Evolutionary conservation across 2,888 invertebrate species (phyloP).

Genomic region (Taenaris catops): DNA sequence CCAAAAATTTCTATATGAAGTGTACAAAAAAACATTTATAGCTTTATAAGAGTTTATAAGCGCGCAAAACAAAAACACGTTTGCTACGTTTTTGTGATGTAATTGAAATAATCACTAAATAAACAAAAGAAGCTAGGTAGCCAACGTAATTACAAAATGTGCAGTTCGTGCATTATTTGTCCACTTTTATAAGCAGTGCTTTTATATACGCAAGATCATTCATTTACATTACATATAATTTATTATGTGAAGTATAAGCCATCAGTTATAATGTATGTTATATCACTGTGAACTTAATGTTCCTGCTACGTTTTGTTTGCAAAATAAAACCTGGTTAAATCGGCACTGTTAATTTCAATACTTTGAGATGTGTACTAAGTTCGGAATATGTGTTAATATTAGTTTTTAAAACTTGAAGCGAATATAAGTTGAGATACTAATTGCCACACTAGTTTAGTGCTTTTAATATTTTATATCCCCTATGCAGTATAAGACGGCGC

Average conservation of each 20-base stretch:
- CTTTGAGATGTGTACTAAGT: no score
- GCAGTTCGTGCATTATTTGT: slow-evolving; percentile 67
- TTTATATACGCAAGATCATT: slow-evolving; percentile 46
- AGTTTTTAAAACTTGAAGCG: slow-evolving; percentile 15
- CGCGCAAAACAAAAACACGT: no score
- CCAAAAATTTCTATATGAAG: no score
- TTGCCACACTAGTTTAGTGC: slow-evolving; percentile 21
- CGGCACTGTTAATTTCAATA: no score
- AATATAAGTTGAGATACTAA: slow-evolving; percentile 9
- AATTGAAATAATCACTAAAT: slow-evolving; percentile 27
- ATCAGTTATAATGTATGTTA: slow-evolving; percentile 12
- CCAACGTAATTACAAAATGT: slow-evolving; percentile 59
- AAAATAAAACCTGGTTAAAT: slow-evolving; percentile 1
- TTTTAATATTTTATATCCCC: slow-evolving; percentile 11
- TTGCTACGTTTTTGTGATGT: not conserved
- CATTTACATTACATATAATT: slow-evolving; percentile 28
- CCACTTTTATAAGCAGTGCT: slow-evolving; percentile 71
- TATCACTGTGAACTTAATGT: slow-evolving; percentile 15
- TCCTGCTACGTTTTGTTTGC: slow-evolving; percentile 12
- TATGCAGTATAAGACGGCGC: slow-evolving; percentile 11
- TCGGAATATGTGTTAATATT: no score
- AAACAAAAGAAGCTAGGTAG: slow-evolving; percentile 60
- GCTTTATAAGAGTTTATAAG: no score
- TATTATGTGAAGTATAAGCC: slow-evolving; percentile 22
- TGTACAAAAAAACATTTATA: no score